These are phyloP conservation scores for Scyliorhinus canicula DNA, from an alignment of 2,797 vertebrate genomes.

Conservation along the genomic window DNA sequence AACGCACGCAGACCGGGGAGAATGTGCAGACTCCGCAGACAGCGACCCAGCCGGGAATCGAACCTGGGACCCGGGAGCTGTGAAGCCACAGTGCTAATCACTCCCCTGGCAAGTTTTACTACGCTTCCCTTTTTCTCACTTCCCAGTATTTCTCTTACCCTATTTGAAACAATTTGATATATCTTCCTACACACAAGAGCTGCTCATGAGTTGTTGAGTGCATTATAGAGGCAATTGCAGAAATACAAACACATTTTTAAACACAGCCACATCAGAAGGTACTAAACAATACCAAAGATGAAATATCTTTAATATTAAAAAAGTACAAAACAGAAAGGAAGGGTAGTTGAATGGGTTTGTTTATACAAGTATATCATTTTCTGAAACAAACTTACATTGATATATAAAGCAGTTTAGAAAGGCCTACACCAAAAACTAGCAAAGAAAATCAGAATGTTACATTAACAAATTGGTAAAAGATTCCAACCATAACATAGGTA, in stretches of 20 bases:
- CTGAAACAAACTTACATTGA: not conserved
- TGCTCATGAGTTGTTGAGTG: not conserved
- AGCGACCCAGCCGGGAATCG: no score
- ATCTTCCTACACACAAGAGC: not conserved
- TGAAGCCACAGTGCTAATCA: no score
- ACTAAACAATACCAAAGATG: not conserved
- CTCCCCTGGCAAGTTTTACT: not conserved
- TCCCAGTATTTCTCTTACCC: not conserved
- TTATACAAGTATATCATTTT: slow-evolving; percentile 29
- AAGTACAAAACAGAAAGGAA: slow-evolving; percentile 4
- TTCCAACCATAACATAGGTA: not conserved
- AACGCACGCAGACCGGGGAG: no score
- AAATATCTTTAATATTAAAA: slow-evolving; percentile 23
- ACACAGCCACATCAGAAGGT: not conserved
- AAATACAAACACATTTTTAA: not conserved
- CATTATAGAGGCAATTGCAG: not conserved
- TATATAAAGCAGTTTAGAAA: slow-evolving; percentile 17
- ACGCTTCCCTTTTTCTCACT: not conserved
- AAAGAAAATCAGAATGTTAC: not conserved
- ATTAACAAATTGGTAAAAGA: not conserved
- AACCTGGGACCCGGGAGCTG: no score
- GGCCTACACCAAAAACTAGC: not conserved
- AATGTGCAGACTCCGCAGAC: no score
- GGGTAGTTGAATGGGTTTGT: not conserved
- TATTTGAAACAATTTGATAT: not conserved